Percentiles rank a stretch among this genome's conserved stretches.
Evolutionary conservation across 2,888 invertebrate species (phyloP).

Genomic region (Acrobasis repandana): DNA sequence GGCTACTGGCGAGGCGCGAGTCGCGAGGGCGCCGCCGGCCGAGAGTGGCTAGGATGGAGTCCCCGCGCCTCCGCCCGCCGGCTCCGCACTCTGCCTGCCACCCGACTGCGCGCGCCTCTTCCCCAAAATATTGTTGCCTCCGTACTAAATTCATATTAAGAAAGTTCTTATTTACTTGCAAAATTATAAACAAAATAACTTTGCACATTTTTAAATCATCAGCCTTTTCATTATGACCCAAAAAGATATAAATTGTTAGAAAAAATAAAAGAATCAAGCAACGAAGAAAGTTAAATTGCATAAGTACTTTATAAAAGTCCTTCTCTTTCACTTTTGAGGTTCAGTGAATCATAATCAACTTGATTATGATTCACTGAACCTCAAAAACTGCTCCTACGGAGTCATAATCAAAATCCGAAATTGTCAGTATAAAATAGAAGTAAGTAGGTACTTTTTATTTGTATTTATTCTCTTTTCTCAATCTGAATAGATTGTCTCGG

Average conservation of each 20-base stretch:
- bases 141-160: slow-evolving; percentile 9
- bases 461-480: background rate
- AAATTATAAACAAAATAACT: background rate
- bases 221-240: background rate
- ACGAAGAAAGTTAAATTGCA: background rate
- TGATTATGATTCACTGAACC: no score
- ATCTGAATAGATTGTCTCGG: slow-evolving; percentile 24
- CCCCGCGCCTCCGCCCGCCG: slow-evolving; percentile 58
- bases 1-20: no score
- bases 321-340: background rate
- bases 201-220: background rate
- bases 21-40: slow-evolving; percentile 55
- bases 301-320: no score
- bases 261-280: background rate
- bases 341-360: no score
- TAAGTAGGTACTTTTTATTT: no score
- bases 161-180: background rate
- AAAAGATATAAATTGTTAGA: background rate
- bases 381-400: no score
- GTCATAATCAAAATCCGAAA: no score
- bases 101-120: slow-evolving; percentile 73
- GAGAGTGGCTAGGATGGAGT: slow-evolving; percentile 51
- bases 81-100: slow-evolving; percentile 44
- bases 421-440: no score
- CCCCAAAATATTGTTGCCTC: slow-evolving; percentile 39